Conservation (phyloP, 1,140 invertebrate species). For the Triops longicaudatus region DNA sequence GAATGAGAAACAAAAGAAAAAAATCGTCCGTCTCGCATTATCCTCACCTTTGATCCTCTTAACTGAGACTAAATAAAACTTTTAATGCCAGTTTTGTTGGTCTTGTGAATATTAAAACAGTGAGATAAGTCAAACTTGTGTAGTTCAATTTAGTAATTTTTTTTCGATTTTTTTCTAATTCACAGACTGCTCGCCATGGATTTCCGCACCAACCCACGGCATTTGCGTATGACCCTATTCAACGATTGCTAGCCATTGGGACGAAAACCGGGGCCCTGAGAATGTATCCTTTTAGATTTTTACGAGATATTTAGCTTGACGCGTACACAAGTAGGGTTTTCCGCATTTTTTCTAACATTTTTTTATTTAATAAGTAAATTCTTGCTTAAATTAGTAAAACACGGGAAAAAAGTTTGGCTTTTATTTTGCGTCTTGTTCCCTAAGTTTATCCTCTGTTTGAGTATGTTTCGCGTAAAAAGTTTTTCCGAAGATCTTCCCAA, state of each 20-base stretch:
- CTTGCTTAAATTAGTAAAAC: too few species aligned
- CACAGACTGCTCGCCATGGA: slow-evolving; percentile 94
- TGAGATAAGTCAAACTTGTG: not conserved
- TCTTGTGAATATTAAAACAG: not conserved
- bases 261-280: slow-evolving; percentile 89
- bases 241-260: slow-evolving; percentile 91
- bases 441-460: not conserved
- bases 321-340: not conserved
- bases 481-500: not conserved
- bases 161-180: slow-evolving; percentile 41
- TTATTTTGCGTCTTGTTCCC: not conserved
- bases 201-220: slow-evolving; percentile 96
- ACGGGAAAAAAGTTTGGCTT: too few species aligned
- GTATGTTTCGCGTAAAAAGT: not conserved
- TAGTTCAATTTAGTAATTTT: slow-evolving; percentile 27
- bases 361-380: too few species aligned
- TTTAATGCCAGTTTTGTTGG: too few species aligned
- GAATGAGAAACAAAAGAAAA: too few species aligned
- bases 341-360: too few species aligned
- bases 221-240: slow-evolving; percentile 94
- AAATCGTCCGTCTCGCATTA: too few species aligned
- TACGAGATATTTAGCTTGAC: slow-evolving; percentile 19
- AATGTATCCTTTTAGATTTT: slow-evolving; percentile 76
- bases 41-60: too few species aligned
- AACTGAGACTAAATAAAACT: too few species aligned